Conservation (phyloP, 2,797 vertebrate species). For the Tympanoctomys barrerae region DNA sequence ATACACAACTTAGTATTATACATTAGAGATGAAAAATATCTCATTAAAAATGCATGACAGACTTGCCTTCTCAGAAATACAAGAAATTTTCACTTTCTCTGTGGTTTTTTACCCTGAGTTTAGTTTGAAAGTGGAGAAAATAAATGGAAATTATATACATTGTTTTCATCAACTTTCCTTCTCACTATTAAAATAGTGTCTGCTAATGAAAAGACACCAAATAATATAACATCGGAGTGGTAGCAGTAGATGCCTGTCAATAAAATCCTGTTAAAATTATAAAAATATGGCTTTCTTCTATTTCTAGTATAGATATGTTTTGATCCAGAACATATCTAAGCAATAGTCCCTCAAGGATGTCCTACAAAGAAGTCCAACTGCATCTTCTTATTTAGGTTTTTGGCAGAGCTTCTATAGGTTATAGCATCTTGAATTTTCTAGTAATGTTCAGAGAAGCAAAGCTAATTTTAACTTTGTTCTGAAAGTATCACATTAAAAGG, state of each 20-base stretch:
- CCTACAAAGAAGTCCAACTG: background rate
- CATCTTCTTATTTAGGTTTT: conserved; percentile 4
- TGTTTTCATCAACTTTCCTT: background rate
- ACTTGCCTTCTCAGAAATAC: background rate
- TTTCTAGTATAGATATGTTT: background rate
- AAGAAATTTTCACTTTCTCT: background rate
- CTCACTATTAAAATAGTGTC: background rate
- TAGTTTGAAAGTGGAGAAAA: background rate
- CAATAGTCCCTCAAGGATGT: background rate
- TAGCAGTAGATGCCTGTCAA: background rate
- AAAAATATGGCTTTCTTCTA: background rate
- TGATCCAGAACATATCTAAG: background rate
- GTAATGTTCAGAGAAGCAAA: conserved; percentile 27
- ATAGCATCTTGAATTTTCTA: conserved; percentile 36
- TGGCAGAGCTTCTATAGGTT: background rate
- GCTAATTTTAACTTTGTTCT: conserved; percentile 58
- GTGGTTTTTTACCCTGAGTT: background rate
- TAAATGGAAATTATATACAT: background rate
- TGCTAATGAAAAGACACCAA: background rate
- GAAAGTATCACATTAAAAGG: conserved; percentile 52
- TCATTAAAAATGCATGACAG: background rate
- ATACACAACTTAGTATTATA: background rate
- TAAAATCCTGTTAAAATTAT: background rate
- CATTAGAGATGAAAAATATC: background rate
- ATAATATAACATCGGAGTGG: accelerated